Base-by-base conservation (phyloP, 2,797 vertebrate species). In the Argentina silus region DNA sequence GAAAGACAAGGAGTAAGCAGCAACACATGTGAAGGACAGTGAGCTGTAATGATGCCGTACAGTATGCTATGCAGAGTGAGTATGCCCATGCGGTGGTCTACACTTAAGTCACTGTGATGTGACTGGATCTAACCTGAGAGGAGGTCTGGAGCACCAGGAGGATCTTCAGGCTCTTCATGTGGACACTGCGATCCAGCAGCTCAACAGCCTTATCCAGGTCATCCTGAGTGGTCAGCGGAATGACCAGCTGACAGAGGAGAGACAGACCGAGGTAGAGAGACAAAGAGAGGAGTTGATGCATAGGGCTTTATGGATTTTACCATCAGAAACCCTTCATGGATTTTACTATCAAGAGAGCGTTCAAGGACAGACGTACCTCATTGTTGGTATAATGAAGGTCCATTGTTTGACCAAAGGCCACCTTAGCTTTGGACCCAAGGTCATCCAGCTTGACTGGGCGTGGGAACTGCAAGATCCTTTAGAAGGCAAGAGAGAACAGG, bases 321-420 rank as follows among this genome's bases (percentile, higher is more conserved):
- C 27, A 1, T 36, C 27, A 36, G 27, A 36, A 36, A 36, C 27
- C 27, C 27, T 36, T 36, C 4, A 36, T 4, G 27, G 27, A 36
- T 36, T 36, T 36, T 36, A 36, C 27, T 36, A 36, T 36, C 2
- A 36, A 36, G 51, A 36, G 27, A 36, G 27, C 27, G 27, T 36
- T 1, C 27, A 36, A 36, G 27, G 27, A 36, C 27, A 36, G 27
- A 36, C 27, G 0, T 91, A 98, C 98, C 96, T 99, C 98, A 0
- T 99, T 99, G 93, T 99, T 99, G 90, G 96, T 98, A 90, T 99
- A 99, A 93, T 99, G 97, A 73, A 99, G 95, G 87, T 97, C 97
- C 98, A 99, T 97, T 14, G 90, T 84, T 81, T 99, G 98, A 78
- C 98, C 98, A 80, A 99, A 99, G 67, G 97, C 97, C 86, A 95